These are phyloP conservation scores for Laodelphax striatellus DNA, from an alignment of 1,140 invertebrate genomes.

Conservation along the genomic window DNA sequence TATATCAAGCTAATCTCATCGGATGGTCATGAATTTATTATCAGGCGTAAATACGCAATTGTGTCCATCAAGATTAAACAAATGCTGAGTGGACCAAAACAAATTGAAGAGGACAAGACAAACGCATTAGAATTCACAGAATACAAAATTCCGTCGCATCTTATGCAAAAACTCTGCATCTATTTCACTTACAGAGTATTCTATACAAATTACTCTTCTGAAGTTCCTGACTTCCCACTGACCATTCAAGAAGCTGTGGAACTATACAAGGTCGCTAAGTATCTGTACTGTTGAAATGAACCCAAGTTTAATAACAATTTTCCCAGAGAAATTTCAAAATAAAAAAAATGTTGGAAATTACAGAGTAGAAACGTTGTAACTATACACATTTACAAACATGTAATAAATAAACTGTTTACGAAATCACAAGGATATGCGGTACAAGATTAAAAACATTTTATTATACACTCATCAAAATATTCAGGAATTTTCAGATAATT, in stretches of 20 bases:
- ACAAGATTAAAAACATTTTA: too few relatives aligned
- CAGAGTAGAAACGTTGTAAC: too few relatives aligned
- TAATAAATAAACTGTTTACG: too few relatives aligned
- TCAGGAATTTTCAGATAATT: too few relatives aligned
- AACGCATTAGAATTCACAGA: slow-evolving; percentile 92
- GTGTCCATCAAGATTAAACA: slow-evolving; percentile 98
- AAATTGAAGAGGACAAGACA: slow-evolving; percentile 98
- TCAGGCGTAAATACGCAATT: slow-evolving; percentile 93
- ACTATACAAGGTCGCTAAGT: too few relatives aligned
- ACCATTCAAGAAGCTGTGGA: slow-evolving; percentile 76
- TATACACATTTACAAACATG: too few relatives aligned
- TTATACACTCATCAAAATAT: too few relatives aligned
- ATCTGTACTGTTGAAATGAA: too few relatives aligned
- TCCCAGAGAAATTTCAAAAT: too few relatives aligned
- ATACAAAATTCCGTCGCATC: slow-evolving; percentile 54
- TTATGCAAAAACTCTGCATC: slow-evolving; percentile 98
- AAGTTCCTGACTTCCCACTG: slow-evolving; percentile 99
- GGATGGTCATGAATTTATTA: slow-evolving; percentile 95
- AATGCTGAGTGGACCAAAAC: slow-evolving; percentile 91
- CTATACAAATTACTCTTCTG: slow-evolving; percentile 97
- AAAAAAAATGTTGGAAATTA: too few relatives aligned
- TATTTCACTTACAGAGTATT: slow-evolving; percentile 99
- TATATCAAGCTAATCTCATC: slow-evolving; percentile 97
- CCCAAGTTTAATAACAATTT: too few relatives aligned
- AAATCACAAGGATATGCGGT: too few relatives aligned